A percentile compares a stretch with the other conserved stretches of the same genome.
Evolutionary conservation across 1,140 invertebrate species (phyloP).

Genomic region (Anastatus disparis): DNA sequence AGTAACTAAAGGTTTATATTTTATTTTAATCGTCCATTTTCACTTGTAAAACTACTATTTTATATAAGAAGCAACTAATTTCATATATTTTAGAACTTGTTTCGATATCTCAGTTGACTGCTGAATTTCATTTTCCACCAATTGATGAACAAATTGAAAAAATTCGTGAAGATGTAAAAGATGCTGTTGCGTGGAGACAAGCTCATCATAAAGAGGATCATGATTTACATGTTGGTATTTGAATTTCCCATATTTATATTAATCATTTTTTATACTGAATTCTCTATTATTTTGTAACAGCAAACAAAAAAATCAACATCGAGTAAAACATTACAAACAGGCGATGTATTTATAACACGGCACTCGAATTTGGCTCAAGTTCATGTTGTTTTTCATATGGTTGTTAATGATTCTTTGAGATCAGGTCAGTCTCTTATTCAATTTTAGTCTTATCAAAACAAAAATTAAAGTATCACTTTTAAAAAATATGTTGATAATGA

Average conservation of each 20-base stretch:
- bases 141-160: constrained; percentile 87
- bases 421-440: constrained; percentile 62
- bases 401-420: constrained; percentile 80
- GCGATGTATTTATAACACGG: constrained; percentile 93
- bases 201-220: constrained; percentile 59
- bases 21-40: neutral
- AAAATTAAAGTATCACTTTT: neutral
- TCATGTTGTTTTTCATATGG: constrained; percentile 95
- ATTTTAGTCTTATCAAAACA: no score
- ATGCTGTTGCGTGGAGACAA: constrained; percentile 67
- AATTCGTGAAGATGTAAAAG: constrained; percentile 72
- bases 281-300: constrained; percentile 40
- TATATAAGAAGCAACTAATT: constrained; percentile 3
- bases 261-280: neutral
- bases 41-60: no score
- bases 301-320: constrained; percentile 55
- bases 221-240: constrained; percentile 55
- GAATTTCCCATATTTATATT: neutral
- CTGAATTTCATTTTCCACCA: constrained; percentile 91
- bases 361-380: constrained; percentile 96
- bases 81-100: constrained; percentile 66
- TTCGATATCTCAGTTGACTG: constrained; percentile 73
- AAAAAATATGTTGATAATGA: neutral
- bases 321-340: constrained; percentile 76
- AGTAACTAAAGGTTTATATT: constrained; percentile 74